A percentile compares a stretch with the other conserved stretches of the same genome.
Evolutionary conservation across 2,888 invertebrate species (phyloP).

Genomic region (Emmelina monodactyla): DNA sequence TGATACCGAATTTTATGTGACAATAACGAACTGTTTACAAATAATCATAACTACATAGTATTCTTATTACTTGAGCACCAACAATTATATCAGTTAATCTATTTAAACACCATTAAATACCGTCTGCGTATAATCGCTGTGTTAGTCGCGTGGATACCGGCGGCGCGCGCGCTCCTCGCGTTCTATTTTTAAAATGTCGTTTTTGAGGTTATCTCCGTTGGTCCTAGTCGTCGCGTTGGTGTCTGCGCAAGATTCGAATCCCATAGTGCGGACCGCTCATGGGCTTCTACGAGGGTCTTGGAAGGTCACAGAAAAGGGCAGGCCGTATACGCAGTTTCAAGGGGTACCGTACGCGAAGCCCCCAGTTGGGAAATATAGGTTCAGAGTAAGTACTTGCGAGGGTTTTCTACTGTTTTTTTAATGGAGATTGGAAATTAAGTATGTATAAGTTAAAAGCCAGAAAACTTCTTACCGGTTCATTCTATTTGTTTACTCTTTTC

Average conservation of each 20-base stretch:
- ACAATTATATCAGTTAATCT: too few relatives aligned
- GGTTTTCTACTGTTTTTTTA: too few relatives aligned
- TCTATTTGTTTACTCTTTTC: too few relatives aligned
- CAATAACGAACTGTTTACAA: too few relatives aligned
- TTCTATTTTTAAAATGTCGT: constrained; percentile 22
- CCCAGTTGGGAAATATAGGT: constrained; percentile 69
- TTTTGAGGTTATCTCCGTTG: constrained; percentile 24
- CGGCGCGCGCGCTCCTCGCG: constrained; percentile 23
- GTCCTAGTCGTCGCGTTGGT: constrained; percentile 20
- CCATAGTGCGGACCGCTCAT: constrained; percentile 34
- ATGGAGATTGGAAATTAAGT: too few relatives aligned
- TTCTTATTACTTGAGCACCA: too few relatives aligned
- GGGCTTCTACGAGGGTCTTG: constrained; percentile 44
- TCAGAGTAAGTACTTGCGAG: constrained; percentile 61
- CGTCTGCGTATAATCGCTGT: too few relatives aligned
- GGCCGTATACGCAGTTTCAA: constrained; percentile 65
- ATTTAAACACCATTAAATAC: too few relatives aligned
- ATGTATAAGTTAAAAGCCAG: too few relatives aligned
- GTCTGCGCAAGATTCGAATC: constrained; percentile 28
- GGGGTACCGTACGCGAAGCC: constrained; percentile 74
- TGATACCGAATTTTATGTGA: too few relatives aligned
- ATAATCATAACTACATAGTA: too few relatives aligned
- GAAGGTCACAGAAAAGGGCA: constrained; percentile 41
- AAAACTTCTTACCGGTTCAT: too few relatives aligned
- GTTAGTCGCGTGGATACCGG: constrained; percentile 4